Base-by-base conservation (phyloP, 2,797 vertebrate species). In the Smutsia gigantea region DNA sequence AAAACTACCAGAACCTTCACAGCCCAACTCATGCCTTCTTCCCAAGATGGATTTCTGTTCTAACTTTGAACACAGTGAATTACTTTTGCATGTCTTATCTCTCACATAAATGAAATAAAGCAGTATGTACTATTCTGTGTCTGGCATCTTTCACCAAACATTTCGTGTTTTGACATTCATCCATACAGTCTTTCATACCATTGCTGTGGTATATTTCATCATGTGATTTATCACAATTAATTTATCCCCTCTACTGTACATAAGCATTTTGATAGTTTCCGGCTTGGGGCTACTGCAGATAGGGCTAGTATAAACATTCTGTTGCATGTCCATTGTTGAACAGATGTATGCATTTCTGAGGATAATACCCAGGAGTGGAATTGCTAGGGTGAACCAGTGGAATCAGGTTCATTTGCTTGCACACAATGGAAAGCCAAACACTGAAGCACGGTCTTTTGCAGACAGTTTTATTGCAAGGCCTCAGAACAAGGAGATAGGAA, bases 121-220 rank as follows among this genome's bases (percentile, higher is more conserved):
- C 34, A 13, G 18, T 86, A 27, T 15, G 39, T 72, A 59, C 25
- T 34, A 18, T 39, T 49, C 37, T 74, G 19, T 90, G 51, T 10
- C 61, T 51, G 77, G 25, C 34, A 57, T 91, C 68, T 68, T 77
- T 69, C 34, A 46, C 14, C 71, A 42, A 74, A 87, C 42, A 82
- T n/a, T 69, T 83, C 77, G 25, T 42, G 71, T 57, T 93, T 89
- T 90, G 59, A 90, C 86, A 96, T 34, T 25, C 42, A 84, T 71
- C 42, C 79, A 55, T 19, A 14, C 2, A 29, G 18, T 18, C 17
- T 25, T 92, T 92, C 55, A 87, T 53, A 59, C 53, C 55, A 27
- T 29, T 78, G 17, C 39, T 78, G 57, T 51, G n/a, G 27, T 79
- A 7, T 55, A 83, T 77, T 75, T 77, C 55, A 77, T 39, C 53